Evolutionary conservation across 1,140 invertebrate species (phyloP).

Genomic region (Leptopilina clavipes): DNA sequence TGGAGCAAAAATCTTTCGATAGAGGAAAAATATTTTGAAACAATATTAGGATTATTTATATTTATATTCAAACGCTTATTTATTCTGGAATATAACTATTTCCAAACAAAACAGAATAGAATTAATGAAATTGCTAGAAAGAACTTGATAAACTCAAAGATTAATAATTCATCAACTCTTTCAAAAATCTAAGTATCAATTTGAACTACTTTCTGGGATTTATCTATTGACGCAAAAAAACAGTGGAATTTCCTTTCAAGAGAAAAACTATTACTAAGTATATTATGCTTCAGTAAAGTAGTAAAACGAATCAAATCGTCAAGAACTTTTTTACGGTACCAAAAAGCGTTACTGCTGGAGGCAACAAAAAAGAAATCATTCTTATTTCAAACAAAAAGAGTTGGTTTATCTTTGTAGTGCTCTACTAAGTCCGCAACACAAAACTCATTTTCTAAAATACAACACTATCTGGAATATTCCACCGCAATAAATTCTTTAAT

Average conservation of each 20-base stretch:
- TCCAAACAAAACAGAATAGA: background rate
- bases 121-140: too few relatives aligned
- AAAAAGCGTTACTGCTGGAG: background rate
- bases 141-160: background rate
- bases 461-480: too few relatives aligned
- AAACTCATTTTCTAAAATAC: too few relatives aligned
- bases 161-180: background rate
- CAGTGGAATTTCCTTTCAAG: background rate
- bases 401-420: background rate
- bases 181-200: background rate
- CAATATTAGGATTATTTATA: too few relatives aligned
- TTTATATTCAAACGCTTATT: too few relatives aligned
- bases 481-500: too few relatives aligned
- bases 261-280: background rate
- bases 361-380: background rate
- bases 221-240: background rate
- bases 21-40: background rate
- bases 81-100: slow-evolving; percentile 24
- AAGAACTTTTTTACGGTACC: background rate
- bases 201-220: slow-evolving; percentile 8
- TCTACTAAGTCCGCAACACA: background rate
- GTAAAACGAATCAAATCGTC: background rate
- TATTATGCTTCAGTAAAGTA: background rate
- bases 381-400: background rate
- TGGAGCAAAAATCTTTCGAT: slow-evolving; percentile 25